These are phyloP conservation scores for Lucifuga dentata DNA, from an alignment of 2,113 vertebrate genomes.

Conservation along the genomic window DNA sequence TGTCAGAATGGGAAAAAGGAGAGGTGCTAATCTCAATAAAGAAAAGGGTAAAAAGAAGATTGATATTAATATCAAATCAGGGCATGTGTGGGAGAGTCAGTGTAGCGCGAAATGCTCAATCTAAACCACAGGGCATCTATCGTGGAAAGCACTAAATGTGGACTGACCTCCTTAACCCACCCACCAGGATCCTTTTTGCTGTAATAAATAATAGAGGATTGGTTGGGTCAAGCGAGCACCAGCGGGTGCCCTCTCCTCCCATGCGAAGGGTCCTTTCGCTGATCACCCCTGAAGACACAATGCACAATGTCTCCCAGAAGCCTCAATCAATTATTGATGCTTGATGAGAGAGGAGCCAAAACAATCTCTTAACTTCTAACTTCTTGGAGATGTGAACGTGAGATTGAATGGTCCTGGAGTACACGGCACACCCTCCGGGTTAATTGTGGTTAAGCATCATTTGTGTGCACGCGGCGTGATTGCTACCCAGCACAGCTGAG, in stretches of 20 bases:
- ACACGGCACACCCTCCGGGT: slow-evolving; percentile 57
- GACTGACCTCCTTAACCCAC: slow-evolving; percentile 82
- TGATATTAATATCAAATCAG: slow-evolving; percentile 87
- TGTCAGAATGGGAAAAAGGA: slow-evolving; percentile 56
- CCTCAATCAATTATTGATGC: slow-evolving; percentile 84
- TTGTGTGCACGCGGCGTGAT: slow-evolving; percentile 64
- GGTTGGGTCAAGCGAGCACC: slow-evolving; percentile 75
- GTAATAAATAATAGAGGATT: slow-evolving; percentile 85
- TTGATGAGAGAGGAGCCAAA: slow-evolving; percentile 74
- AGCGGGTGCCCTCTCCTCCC: slow-evolving; percentile 59
- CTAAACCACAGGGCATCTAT: slow-evolving; percentile 64
- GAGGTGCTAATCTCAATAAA: slow-evolving; percentile 78
- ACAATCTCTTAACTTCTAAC: slow-evolving; percentile 77
- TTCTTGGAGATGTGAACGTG: slow-evolving; percentile 67
- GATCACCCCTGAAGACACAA: slow-evolving; percentile 75
- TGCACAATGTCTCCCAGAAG: slow-evolving; percentile 66
- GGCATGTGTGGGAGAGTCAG: slow-evolving; percentile 75
- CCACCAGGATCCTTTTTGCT: slow-evolving; percentile 68
- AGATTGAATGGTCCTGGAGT: slow-evolving; percentile 73
- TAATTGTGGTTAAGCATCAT: slow-evolving; percentile 80
- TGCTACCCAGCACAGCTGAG: slow-evolving; percentile 71
- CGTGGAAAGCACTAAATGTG: slow-evolving; percentile 79
- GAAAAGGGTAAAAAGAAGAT: slow-evolving; percentile 75
- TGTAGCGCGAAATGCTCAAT: slow-evolving; percentile 87
- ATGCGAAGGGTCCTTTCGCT: slow-evolving; percentile 48